phyloP scores from a whole-genome alignment of 2,888 invertebrate species.

The Sphinx pinastri region DNA sequence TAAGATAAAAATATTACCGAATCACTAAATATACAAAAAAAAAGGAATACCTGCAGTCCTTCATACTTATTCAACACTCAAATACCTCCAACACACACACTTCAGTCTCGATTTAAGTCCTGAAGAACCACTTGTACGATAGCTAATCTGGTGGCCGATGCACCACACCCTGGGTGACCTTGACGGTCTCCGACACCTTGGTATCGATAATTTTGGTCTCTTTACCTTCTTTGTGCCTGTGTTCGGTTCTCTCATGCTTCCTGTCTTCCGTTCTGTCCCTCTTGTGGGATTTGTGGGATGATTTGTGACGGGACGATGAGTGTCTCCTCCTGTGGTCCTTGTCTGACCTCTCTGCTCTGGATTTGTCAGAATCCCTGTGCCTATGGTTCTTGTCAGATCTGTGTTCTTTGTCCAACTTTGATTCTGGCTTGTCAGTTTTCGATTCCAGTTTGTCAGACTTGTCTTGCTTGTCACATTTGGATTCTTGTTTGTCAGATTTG shows the following conservation, averaged over 20 bases:
- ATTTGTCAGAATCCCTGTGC: slow-evolving; percentile 57
- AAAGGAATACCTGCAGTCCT: slow-evolving; percentile 27
- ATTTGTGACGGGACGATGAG: slow-evolving; percentile 68
- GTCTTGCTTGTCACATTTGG: slow-evolving; percentile 5
- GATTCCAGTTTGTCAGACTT: slow-evolving; percentile 11
- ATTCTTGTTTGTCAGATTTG: slow-evolving; percentile 8
- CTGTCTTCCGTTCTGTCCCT: slow-evolving; percentile 49
- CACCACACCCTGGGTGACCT: slow-evolving; percentile 59
- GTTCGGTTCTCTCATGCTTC: slow-evolving; percentile 33
- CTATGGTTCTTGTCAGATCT: slow-evolving; percentile 47
- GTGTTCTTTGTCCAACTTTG: slow-evolving; percentile 31
- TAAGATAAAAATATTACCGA: background rate
- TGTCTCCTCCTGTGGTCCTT: slow-evolving; percentile 66
- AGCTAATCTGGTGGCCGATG: slow-evolving; percentile 71
- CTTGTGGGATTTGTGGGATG: slow-evolving; percentile 54
- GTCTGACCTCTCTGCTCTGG: slow-evolving; percentile 42
- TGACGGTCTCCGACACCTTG: slow-evolving; percentile 49
- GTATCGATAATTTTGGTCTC: slow-evolving; percentile 46
- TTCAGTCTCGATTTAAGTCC: slow-evolving; percentile 33
- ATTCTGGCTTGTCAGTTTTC: slow-evolving; percentile 31
- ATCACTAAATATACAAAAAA: background rate
- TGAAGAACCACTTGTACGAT: slow-evolving; percentile 24
- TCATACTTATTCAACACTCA: slow-evolving; percentile 36
- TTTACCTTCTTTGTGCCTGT: slow-evolving; percentile 41
- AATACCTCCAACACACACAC: slow-evolving; percentile 34